These are phyloP conservation scores for Phoeniculus purpureus DNA, from an alignment of 2,797 vertebrate species.

Conservation along the genomic window DNA sequence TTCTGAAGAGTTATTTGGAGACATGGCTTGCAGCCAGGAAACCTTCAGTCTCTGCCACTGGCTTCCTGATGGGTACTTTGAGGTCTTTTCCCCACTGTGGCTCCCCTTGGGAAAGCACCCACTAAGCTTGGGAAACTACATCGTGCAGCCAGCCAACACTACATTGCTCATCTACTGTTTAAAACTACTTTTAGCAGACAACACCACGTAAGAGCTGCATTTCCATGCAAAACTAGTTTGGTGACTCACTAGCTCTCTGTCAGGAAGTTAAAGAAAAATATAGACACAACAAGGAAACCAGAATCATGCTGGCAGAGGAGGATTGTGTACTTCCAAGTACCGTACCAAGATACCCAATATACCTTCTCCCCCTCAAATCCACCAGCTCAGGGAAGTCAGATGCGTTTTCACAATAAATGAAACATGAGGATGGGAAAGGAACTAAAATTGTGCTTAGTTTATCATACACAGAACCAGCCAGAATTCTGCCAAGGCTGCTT, in stretches of 20 bases:
- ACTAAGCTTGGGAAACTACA: fast-evolving
- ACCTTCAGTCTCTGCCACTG: neutral
- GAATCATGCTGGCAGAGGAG: neutral
- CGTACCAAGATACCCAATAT: neutral
- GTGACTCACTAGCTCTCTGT: neutral
- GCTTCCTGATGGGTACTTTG: too few species aligned
- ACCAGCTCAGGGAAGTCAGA: neutral
- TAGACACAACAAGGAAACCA: neutral
- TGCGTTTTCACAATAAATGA: neutral
- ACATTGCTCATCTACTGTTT: neutral
- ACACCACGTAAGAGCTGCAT: fast-evolving
- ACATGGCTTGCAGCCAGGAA: neutral
- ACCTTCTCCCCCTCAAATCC: neutral
- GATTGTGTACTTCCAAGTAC: neutral
- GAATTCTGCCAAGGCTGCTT: neutral
- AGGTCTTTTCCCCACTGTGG: neutral
- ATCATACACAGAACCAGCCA: fast-evolving
- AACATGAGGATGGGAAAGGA: neutral
- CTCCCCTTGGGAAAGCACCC: fast-evolving
- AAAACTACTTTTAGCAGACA: neutral
- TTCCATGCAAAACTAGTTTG: neutral
- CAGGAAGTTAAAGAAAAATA: neutral
- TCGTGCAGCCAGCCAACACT: fast-evolving
- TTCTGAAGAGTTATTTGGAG: neutral
- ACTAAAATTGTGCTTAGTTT: neutral